Percentiles rank a stretch among this genome's conserved stretches.
Conservation (phyloP, 2,888 invertebrate genomes). For the Parnassius orleans region DNA sequence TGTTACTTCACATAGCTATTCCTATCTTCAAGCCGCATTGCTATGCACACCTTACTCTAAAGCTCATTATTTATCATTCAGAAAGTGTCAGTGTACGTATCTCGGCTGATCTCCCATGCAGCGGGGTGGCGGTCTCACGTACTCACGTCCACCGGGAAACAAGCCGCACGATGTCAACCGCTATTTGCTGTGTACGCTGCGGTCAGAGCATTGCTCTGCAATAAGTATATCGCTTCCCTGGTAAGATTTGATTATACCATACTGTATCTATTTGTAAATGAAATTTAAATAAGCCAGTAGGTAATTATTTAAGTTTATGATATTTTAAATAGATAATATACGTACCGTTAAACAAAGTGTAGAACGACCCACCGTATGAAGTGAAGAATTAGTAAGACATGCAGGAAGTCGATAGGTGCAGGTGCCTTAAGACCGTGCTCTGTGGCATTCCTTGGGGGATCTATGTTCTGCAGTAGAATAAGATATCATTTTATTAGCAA, state of each 20-base stretch:
- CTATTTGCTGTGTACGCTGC: constrained; percentile 86
- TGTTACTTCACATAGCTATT: neutral
- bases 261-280: too few relatives aligned
- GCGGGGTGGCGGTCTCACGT: constrained; percentile 86
- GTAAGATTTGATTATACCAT: constrained; percentile 55
- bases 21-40: constrained; percentile 2
- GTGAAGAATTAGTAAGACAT: too few relatives aligned
- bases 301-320: too few relatives aligned
- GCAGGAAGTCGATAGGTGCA: too few relatives aligned
- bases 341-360: too few relatives aligned
- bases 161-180: constrained; percentile 86
- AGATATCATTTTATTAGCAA: too few relatives aligned
- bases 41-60: constrained; percentile 12
- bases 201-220: constrained; percentile 82
- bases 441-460: too few relatives aligned
- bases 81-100: constrained; percentile 80
- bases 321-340: too few relatives aligned
- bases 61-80: constrained; percentile 43
- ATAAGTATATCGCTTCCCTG: constrained; percentile 83
- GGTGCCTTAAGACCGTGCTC: too few relatives aligned
- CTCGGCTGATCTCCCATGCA: constrained; percentile 83
- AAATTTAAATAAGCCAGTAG: too few relatives aligned
- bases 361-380: too few relatives aligned
- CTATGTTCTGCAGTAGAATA: too few relatives aligned
- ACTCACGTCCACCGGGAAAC: constrained; percentile 80